These are phyloP conservation scores for Drosophila virilis DNA, from an alignment of 1,140 invertebrate species.

Conservation along the genomic window DNA sequence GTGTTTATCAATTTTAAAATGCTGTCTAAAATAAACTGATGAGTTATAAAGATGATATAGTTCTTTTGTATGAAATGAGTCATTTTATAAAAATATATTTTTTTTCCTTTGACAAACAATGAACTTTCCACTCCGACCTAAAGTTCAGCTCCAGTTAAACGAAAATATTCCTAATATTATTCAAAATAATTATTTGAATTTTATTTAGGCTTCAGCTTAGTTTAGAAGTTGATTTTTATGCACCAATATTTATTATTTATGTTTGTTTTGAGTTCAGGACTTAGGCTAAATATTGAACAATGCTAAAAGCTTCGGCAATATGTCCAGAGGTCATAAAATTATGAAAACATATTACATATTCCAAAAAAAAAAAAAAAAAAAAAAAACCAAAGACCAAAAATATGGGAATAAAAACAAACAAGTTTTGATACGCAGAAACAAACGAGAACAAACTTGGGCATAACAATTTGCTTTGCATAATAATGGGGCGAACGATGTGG, in stretches of 20 bases:
- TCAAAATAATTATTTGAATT: not conserved
- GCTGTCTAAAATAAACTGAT: too few relatives aligned
- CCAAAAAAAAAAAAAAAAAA: slow-evolving; percentile 4
- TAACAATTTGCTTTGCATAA: slow-evolving; percentile 58
- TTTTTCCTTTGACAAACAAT: too few relatives aligned
- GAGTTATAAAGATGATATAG: too few relatives aligned
- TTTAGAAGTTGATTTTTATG: not conserved
- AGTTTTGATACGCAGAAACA: slow-evolving; percentile 25
- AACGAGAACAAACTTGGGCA: slow-evolving; percentile 44
- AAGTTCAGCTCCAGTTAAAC: too few relatives aligned
- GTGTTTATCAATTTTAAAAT: too few relatives aligned
- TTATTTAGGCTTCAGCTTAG: not conserved
- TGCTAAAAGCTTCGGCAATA: not conserved
- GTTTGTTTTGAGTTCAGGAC: slow-evolving; percentile 2
- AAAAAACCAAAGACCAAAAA: slow-evolving; percentile 4
- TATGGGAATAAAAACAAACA: slow-evolving; percentile 10
- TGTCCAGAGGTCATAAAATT: slow-evolving; percentile 32
- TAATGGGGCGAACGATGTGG: slow-evolving; percentile 2
- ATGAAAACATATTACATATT: slow-evolving; percentile 39
- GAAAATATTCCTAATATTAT: too few relatives aligned
- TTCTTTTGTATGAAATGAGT: too few relatives aligned
- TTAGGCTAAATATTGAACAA: not conserved
- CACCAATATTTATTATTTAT: not conserved
- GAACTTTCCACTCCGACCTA: too few relatives aligned
- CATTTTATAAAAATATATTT: too few relatives aligned